Base-by-base conservation (phyloP, 2,888 invertebrate genomes). In the Lasioglossum malachurum region DNA sequence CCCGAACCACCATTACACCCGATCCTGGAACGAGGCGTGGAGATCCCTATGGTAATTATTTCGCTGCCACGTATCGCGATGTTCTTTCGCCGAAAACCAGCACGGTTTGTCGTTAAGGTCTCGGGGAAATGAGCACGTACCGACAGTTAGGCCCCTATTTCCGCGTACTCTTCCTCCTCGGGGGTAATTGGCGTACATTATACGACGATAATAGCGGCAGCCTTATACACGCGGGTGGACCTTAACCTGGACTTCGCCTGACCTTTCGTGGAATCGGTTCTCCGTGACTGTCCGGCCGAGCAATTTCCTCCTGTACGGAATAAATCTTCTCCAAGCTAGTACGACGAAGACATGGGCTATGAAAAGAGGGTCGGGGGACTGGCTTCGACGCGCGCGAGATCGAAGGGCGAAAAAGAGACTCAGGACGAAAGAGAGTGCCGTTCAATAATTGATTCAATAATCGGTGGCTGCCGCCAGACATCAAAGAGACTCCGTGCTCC, bases 391-490 rank as follows among this genome's bases (percentile, higher is more conserved):
- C 31, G 60, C 76, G 72, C 16, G 35, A 16, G 64, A 49, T 64
- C 73, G 84, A 80, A 87, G 82, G 79, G 75, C 67, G 83, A 71
- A 83, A 88, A 84, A 83, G 83, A 79, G 83, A 46, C 69, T 80
- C 72, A 53, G 80, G 78, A 71, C 80, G 83, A 81, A 86, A 87
- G 87, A 79, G 89, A 89, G 80, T 85, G 88, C 83, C 87, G 84
- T 82, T 92, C 89, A 92, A 92, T 92, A 93, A 93, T 93, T 92
- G 92, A 93, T 92, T 93, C 91, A 90, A 91, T 93, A 93, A 93
- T 93, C 92, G 92, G 90, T 85, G 90, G 83, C 89, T 87, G 88
- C 90, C 86, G 89, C 87, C 90, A 86, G 91, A 93, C 92, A 93
- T 92, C 92, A 93, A 93, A 93, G 92, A 86, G 87, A 85, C 85